These are phyloP conservation scores for Nephila pilipes DNA, from an alignment of 1,140 invertebrate genomes.

Conservation along the genomic window DNA sequence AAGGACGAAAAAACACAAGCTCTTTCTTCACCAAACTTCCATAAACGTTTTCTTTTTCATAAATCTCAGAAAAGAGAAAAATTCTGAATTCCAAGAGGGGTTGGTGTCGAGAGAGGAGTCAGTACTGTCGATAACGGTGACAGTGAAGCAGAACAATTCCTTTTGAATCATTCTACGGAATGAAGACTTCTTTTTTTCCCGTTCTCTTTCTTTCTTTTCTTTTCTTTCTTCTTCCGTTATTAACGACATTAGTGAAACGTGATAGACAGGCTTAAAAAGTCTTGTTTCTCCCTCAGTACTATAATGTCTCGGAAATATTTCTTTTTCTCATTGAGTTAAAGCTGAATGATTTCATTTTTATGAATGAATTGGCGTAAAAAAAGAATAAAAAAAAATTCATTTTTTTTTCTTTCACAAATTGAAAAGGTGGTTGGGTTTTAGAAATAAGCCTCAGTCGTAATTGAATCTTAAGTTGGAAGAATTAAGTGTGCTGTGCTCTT, in stretches of 20 bases:
- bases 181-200: not conserved
- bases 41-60: slow-evolving; percentile 52
- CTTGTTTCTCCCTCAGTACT: slow-evolving; percentile 29
- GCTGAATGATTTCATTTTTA: slow-evolving; percentile 60
- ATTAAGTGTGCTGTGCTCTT: slow-evolving; percentile 54
- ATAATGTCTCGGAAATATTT: slow-evolving; percentile 42
- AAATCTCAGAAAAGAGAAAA: slow-evolving; percentile 33
- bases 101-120: slow-evolving; percentile 8
- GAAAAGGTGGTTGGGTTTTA: slow-evolving; percentile 19
- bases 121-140: slow-evolving; percentile 55
- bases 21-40: not conserved
- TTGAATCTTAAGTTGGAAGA: slow-evolving; percentile 70
- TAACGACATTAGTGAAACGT: slow-evolving; percentile 74
- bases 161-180: slow-evolving; percentile 22
- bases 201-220: slow-evolving; percentile 1
- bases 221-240: slow-evolving; percentile 60
- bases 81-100: not conserved
- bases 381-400: slow-evolving; percentile 8
- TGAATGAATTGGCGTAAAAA: slow-evolving; percentile 31
- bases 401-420: not conserved
- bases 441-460: slow-evolving; percentile 58
- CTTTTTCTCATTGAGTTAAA: slow-evolving; percentile 33
- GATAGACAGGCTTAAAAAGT: slow-evolving; percentile 67
- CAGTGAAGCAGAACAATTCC: slow-evolving; percentile 75
- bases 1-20: slow-evolving; percentile 17